Conservation (phyloP, 2,797 vertebrate genomes). For the Gephyroberyx darwinii region DNA sequence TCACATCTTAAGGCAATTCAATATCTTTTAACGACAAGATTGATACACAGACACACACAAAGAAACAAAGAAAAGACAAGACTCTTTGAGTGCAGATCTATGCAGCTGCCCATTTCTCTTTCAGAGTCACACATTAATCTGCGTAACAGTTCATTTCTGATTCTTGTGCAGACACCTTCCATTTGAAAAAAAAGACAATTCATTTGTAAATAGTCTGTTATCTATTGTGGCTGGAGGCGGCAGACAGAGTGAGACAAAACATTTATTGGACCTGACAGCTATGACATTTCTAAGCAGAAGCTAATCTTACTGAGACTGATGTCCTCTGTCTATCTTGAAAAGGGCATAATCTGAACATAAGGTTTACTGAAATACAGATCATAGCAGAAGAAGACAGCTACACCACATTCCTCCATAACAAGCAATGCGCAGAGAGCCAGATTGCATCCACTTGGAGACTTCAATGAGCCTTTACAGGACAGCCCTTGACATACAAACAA, state of each 20-base stretch:
- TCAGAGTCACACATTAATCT: conserved; percentile 29
- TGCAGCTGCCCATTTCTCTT: conserved; percentile 11
- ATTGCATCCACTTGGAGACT: neutral
- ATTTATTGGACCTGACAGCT: neutral
- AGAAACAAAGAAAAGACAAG: conserved; percentile 13
- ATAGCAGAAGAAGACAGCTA: neutral
- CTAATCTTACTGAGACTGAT: conserved; percentile 1
- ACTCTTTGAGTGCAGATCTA: conserved; percentile 6
- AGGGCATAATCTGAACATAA: neutral
- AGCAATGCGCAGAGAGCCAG: neutral
- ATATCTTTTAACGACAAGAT: neutral
- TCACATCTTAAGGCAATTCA: conserved; percentile 15
- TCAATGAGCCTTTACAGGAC: neutral
- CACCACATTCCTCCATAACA: neutral
- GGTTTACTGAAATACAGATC: neutral
- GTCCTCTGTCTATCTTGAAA: neutral
- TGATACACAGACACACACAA: conserved; percentile 20
- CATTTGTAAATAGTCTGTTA: conserved; percentile 10
- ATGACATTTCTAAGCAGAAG: conserved; percentile 11
- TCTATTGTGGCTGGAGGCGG: conserved; percentile 4
- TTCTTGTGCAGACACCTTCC: neutral
- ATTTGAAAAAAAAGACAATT: conserved; percentile 1
- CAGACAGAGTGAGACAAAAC: neutral
- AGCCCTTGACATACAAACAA: neutral
- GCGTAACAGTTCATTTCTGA: conserved; percentile 19